Base-by-base conservation (phyloP, 2,888 invertebrate genomes). In the Drosophila algonquin region DNA sequence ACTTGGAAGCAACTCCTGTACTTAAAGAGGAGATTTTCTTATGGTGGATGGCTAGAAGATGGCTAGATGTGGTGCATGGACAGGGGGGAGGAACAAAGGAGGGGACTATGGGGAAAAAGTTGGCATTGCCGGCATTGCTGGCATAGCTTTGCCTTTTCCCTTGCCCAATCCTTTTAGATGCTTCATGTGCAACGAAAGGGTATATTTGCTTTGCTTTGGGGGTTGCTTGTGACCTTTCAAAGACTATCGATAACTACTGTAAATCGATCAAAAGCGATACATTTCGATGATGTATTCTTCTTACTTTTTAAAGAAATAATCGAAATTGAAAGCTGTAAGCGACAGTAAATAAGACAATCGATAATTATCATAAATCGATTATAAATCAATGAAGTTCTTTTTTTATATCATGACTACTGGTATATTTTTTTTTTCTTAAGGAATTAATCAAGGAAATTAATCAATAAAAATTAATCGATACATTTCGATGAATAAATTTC, bases 101-200 rank as follows among this genome's bases (percentile, higher is more conserved):
- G 0, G 14, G 5, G 40, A 6, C 40, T 14, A 24, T 30, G 32
- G n/a, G 14, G 46, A 45, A 35, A 40, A 58, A 53, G 59, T 48
- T 59, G 30, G 16, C 53, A 72, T 54, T 58, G 35, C 53, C 18
- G 51, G 47, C 61, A 73, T 74, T 48, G 75, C 68, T 21, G 21
- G 21, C 21, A 21, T 21, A 21, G 21, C 21, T 21, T 21, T 21
- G 3, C 21, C 21, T 54, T 53, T 70, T 60, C 55, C 6, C 0
- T 60, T 48, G 50, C 21, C 24, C 27, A 18, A 14, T 14, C 18
- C 30, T 51, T 44, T 9, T 12, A n/a, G 30, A 32, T 21, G 35
- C 35, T 35, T 35, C 12, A 12, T 35, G 21, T 2, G 30, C 8
- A 44, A 27, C 3, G n/a, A 14, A 54, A 35, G 48, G 47, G 63